Conservation (phyloP, 2,888 invertebrate species). For the Tortrix viridana region DNA sequence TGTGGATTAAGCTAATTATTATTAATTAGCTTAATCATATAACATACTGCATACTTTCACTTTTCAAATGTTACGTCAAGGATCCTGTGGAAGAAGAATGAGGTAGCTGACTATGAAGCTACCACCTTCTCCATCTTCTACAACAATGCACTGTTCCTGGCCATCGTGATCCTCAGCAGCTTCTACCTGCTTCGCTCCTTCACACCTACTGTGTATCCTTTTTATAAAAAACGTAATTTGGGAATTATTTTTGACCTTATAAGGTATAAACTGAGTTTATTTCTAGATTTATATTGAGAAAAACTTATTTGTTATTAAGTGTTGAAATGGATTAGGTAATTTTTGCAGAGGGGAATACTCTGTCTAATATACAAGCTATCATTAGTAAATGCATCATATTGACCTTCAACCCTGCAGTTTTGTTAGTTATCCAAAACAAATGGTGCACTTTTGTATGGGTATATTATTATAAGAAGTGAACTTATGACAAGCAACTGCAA, state of each 20-base stretch:
- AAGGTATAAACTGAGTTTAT: no score
- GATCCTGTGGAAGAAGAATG: conserved; percentile 99
- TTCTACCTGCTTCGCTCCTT: conserved; percentile 96
- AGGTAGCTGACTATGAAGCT: conserved; percentile 99
- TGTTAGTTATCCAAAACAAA: no score
- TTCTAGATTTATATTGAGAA: neutral
- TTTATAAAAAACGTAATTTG: conserved; percentile 42
- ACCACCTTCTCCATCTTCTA: conserved; percentile 99
- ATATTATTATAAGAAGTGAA: no score
- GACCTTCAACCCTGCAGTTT: no score
- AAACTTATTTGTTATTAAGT: neutral
- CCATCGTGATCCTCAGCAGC: conserved; percentile 95
- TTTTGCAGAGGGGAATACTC: no score
- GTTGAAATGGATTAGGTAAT: neutral
- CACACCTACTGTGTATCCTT: conserved; percentile 93
- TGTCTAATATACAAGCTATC: no score
- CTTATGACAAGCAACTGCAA: no score
- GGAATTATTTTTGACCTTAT: no score
- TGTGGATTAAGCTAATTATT: no score
- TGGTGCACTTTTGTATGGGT: no score
- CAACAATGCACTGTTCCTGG: conserved; percentile 98
- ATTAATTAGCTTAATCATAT: no score
- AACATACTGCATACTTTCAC: conserved; percentile 36
- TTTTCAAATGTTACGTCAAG: conserved; percentile 70
- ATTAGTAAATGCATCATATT: no score